These are phyloP conservation scores for Drosophila nigrodunni DNA, from an alignment of 1,140 invertebrate species.

Conservation along the genomic window DNA sequence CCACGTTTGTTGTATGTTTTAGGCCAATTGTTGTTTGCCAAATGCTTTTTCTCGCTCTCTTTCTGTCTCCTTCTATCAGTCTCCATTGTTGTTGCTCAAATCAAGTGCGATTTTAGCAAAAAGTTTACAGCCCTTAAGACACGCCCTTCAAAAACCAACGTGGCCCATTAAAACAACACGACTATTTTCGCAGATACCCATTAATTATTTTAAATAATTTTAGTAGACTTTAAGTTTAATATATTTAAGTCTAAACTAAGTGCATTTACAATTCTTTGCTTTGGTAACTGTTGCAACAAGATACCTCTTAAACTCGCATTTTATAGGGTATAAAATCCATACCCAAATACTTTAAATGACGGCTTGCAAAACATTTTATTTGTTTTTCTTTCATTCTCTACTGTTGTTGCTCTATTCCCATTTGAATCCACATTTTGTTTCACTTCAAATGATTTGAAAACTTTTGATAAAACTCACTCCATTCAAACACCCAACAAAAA, in stretches of 20 bases:
- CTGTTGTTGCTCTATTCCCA: constrained; percentile 12
- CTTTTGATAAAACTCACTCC: constrained; percentile 4
- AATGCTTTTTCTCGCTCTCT: constrained; percentile 5
- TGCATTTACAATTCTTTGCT: no score
- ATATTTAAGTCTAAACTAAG: no score
- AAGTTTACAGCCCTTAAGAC: constrained; percentile 36
- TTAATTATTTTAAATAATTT: no score
- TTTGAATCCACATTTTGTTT: constrained; percentile 64
- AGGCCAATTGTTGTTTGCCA: constrained; percentile 52
- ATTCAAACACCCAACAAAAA: background rate
- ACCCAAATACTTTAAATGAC: constrained; percentile 34
- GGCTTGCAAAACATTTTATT: constrained; percentile 29
- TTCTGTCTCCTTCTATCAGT: background rate
- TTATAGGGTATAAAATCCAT: background rate
- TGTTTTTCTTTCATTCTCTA: constrained; percentile 25
- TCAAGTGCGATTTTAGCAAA: constrained; percentile 32
- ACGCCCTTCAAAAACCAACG: constrained; percentile 9
- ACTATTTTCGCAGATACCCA: no score
- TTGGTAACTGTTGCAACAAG: no score
- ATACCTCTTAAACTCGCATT: no score
- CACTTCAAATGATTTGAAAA: constrained; percentile 13
- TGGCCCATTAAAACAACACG: background rate
- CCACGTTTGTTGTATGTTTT: constrained; percentile 60
- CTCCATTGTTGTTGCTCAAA: background rate
- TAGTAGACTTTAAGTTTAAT: no score